These are phyloP conservation scores for Drymonia ruficornis DNA, from an alignment of 2,888 invertebrate genomes.

Conservation along the genomic window DNA sequence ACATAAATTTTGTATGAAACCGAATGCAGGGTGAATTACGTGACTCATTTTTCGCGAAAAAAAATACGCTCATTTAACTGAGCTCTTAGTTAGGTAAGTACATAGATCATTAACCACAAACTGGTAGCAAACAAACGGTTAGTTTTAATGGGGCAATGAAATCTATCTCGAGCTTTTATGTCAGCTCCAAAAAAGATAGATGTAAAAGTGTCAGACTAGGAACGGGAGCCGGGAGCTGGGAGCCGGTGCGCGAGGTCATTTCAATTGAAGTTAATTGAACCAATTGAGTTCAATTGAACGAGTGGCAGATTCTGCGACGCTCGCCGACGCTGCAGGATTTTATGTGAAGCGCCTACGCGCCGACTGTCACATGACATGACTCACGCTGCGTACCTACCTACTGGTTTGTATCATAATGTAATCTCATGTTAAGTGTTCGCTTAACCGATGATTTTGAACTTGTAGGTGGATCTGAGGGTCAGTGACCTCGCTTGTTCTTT, in stretches of 20 bases:
- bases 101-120: neutral
- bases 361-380: slow-evolving; percentile 77
- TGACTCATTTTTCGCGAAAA: too few species aligned
- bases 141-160: slow-evolving; percentile 66
- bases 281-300: slow-evolving; percentile 83
- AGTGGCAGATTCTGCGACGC: slow-evolving; percentile 82
- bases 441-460: neutral
- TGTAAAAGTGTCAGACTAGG: slow-evolving; percentile 82
- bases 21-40: too few species aligned
- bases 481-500: slow-evolving; percentile 1
- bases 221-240: slow-evolving; percentile 77
- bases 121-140: slow-evolving; percentile 33
- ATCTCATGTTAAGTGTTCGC: neutral
- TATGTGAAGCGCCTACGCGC: slow-evolving; percentile 80
- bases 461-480: slow-evolving; percentile 1
- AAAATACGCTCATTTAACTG: too few species aligned
- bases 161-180: slow-evolving; percentile 75
- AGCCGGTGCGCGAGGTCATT: slow-evolving; percentile 82
- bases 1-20: too few species aligned
- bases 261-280: slow-evolving; percentile 83
- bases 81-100: too few species aligned
- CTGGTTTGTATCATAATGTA: slow-evolving; percentile 19
- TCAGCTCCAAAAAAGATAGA: slow-evolving; percentile 83
- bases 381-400: slow-evolving; percentile 48
- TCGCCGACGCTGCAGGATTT: slow-evolving; percentile 78